A percentile compares a stretch with the other conserved stretches of the same genome.
phyloP scores from a whole-genome alignment of 2,113 vertebrate species.

The Sapayoa aenigma region DNA sequence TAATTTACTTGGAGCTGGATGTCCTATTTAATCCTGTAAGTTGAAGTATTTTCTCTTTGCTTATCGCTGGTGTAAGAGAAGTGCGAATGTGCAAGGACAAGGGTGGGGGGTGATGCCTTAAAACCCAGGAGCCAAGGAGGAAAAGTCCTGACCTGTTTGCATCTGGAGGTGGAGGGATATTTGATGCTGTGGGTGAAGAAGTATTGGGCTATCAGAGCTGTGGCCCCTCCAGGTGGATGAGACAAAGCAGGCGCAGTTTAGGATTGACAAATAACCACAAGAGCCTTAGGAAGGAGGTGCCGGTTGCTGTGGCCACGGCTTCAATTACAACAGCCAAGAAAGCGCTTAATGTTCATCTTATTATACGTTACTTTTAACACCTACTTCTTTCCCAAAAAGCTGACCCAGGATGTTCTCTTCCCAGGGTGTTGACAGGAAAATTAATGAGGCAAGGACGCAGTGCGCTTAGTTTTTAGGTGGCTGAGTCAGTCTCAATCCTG shows the following conservation, averaged over 20 bases:
- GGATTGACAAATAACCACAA: not conserved
- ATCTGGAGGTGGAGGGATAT: not conserved
- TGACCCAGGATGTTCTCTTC: not conserved
- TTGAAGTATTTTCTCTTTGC: not conserved
- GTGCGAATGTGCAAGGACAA: not conserved
- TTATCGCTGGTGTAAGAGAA: not conserved
- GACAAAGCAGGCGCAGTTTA: not conserved
- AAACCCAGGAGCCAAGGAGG: not conserved
- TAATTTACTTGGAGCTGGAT: slow-evolving; percentile 87
- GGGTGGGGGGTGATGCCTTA: not conserved
- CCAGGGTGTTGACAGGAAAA: slow-evolving; percentile 41
- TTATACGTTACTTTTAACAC: slow-evolving; percentile 1
- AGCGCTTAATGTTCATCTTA: not conserved
- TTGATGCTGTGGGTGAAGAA: not conserved
- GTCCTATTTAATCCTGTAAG: slow-evolving; percentile 93
- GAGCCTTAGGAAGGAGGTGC: not conserved
- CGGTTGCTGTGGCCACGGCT: not conserved
- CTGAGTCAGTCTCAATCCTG: slow-evolving; percentile 14
- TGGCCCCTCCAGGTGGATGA: not conserved
- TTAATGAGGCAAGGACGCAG: not conserved
- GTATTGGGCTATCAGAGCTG: not conserved
- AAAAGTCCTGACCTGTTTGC: not conserved
- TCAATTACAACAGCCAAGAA: not conserved
- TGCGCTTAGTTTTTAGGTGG: slow-evolving; percentile 11
- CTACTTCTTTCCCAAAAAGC: slow-evolving; percentile 12